Conservation (phyloP, 1,140 invertebrate genomes). For the Hyphantria cunea region DNA sequence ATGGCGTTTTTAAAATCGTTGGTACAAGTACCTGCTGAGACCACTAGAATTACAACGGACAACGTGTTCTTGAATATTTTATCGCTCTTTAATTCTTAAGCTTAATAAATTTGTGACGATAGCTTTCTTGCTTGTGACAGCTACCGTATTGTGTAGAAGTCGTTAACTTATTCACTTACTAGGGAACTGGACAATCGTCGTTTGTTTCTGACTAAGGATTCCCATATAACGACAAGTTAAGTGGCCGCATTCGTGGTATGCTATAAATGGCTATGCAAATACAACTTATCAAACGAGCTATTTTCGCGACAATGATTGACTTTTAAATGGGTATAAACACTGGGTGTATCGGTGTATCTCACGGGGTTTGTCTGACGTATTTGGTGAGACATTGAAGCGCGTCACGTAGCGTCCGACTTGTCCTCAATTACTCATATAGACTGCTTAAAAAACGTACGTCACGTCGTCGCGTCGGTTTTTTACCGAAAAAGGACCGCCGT, state of each 20-base stretch:
- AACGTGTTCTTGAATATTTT: background rate
- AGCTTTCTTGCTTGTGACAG: conserved; percentile 24
- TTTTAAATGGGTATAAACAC: conserved; percentile 54
- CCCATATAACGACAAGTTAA: conserved; percentile 44
- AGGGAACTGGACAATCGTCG: conserved; percentile 23
- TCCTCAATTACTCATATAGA: conserved; percentile 51
- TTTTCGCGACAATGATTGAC: conserved; percentile 57
- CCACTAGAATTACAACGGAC: too few species aligned
- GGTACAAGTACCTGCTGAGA: too few species aligned
- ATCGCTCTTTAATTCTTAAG: background rate
- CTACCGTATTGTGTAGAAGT: conserved; percentile 25
- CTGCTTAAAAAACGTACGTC: conserved; percentile 40
- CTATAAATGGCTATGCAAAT: conserved; percentile 50
- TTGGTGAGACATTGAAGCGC: conserved; percentile 12
- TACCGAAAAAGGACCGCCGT: conserved; percentile 43
- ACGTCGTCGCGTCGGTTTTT: conserved; percentile 39
- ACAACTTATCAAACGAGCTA: conserved; percentile 37
- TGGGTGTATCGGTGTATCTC: conserved; percentile 41
- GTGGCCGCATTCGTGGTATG: conserved; percentile 40
- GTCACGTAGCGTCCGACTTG: conserved; percentile 30
- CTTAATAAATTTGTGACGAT: conserved; percentile 19
- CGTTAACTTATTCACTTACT: conserved; percentile 28
- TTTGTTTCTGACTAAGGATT: conserved; percentile 34
- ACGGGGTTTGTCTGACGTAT: conserved; percentile 9
- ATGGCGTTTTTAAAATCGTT: conserved; percentile 25